Evolutionary conservation across 2,888 invertebrate genomes (phyloP), one percentile per base, ranked within the genome.

Genomic region (Ennomos erosarius): DNA sequence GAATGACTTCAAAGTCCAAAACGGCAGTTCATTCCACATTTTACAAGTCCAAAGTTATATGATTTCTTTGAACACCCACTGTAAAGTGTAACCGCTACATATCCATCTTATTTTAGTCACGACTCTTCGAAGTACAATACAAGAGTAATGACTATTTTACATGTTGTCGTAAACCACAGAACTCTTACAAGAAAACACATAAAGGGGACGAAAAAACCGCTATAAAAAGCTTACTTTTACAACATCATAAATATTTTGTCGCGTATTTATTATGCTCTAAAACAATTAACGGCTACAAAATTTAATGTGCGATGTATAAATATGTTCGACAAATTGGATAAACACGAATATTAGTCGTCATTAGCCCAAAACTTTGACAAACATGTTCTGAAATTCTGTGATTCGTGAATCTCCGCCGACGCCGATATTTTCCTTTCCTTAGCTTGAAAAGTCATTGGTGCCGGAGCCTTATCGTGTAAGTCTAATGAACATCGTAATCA

Each of bases 101-200:
- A 64, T 64, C 64, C 70, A 60, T 73, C 72, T 74, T 76, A 79
- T 79, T 79, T 76, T 67, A 68, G 77, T 73, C 65, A 58, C 59
- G 63, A 69, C 65, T 58, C 53, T 72, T 68, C 62, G 68, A 69
- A 73, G 68, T 66, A 81, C 81, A 80, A 80, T 84, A 78, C 81
- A 82, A 81, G 77, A 82, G 81, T 84, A 84, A 84, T 82, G 81
- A 74, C 66, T 70, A 70, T 74, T 82, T 82, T 81, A 84, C 83
- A 82, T 78, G 78, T 67, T 58, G 74, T 76, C 80, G 76, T 81
- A 82, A 83, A 80, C 75, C 78, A 65, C 65, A 65, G 59, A 69
- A 71, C 75, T 77, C 76, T 74, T 78, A 76, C 76, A 75, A 75
- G 76, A 75, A 65, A 70, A 71, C 73, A 59, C 62, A 68, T 69